Conservation (phyloP, 2,888 invertebrate genomes). For the Phyto melanocephala region DNA sequence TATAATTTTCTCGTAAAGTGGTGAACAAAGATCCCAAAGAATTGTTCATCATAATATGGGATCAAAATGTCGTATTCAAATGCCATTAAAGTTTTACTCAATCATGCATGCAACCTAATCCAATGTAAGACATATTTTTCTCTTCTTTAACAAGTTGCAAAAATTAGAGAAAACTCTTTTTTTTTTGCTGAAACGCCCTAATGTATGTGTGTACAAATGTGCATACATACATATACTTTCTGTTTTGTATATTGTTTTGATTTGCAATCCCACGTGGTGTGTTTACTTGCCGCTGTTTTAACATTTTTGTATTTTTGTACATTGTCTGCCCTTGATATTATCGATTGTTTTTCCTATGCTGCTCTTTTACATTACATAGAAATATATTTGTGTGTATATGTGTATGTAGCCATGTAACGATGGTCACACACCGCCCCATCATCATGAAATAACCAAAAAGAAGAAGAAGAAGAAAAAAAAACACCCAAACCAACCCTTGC, state of each 20-base stretch:
- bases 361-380: slow-evolving; percentile 34
- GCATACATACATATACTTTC: background rate
- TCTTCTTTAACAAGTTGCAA: too few relatives aligned
- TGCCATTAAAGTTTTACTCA: too few relatives aligned
- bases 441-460: background rate
- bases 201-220: background rate
- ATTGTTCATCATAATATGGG: too few relatives aligned
- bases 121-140: too few relatives aligned
- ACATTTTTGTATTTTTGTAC: slow-evolving; percentile 67
- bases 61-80: too few relatives aligned
- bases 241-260: slow-evolving; percentile 51
- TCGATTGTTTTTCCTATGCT: slow-evolving; percentile 73
- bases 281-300: slow-evolving; percentile 58
- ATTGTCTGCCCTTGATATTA: slow-evolving; percentile 79
- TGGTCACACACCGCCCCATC: slow-evolving; percentile 11
- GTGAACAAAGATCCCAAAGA: too few relatives aligned
- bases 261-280: slow-evolving; percentile 63
- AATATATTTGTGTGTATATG: background rate
- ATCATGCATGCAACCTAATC: too few relatives aligned
- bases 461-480: too few relatives aligned
- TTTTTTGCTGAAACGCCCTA: too few relatives aligned
- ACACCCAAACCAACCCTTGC: slow-evolving; percentile 26
- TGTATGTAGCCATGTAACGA: slow-evolving; percentile 3
- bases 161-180: too few relatives aligned
- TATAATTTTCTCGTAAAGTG: too few relatives aligned